A percentile compares a stretch with the other conserved stretches of the same genome.
Evolutionary conservation across 2,888 invertebrate species (phyloP).

Genomic region (Chrysotoxum bicinctum): DNA sequence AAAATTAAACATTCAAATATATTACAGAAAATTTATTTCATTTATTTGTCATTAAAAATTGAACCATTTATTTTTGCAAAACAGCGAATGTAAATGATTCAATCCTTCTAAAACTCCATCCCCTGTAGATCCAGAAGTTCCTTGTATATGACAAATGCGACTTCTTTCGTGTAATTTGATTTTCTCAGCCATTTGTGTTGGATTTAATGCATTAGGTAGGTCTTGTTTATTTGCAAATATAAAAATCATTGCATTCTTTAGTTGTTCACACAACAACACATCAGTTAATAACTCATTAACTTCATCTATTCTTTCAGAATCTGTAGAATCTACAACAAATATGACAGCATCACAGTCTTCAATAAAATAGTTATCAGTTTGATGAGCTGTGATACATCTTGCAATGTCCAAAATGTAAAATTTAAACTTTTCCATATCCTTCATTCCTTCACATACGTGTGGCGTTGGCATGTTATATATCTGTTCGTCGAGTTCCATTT

Average conservation of each 20-base stretch:
- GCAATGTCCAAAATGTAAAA: constrained; percentile 77
- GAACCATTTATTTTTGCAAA: not conserved
- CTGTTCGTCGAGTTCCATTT: constrained; percentile 76
- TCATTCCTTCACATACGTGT: constrained; percentile 77
- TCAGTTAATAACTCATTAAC: not conserved
- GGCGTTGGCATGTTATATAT: constrained; percentile 77
- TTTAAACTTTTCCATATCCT: constrained; percentile 76
- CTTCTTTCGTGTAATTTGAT: not conserved
- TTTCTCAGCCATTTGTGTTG: not conserved
- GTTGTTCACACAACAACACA: not conserved
- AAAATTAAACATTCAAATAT: too few species aligned
- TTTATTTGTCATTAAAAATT: not conserved
- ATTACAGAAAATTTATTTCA: not conserved
- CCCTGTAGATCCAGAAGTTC: not conserved
- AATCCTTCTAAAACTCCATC: not conserved
- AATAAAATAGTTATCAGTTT: not conserved
- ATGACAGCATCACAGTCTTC: not conserved
- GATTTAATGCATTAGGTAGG: not conserved
- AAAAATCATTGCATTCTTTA: not conserved
- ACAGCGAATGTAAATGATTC: not conserved
- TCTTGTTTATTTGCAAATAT: constrained; percentile 23
- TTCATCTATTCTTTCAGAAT: not conserved
- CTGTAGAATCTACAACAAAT: constrained; percentile 6
- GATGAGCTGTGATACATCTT: not conserved
- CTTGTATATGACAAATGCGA: not conserved